phyloP scores from a whole-genome alignment of 2,113 vertebrate species.

The Hiodon tergisus region DNA sequence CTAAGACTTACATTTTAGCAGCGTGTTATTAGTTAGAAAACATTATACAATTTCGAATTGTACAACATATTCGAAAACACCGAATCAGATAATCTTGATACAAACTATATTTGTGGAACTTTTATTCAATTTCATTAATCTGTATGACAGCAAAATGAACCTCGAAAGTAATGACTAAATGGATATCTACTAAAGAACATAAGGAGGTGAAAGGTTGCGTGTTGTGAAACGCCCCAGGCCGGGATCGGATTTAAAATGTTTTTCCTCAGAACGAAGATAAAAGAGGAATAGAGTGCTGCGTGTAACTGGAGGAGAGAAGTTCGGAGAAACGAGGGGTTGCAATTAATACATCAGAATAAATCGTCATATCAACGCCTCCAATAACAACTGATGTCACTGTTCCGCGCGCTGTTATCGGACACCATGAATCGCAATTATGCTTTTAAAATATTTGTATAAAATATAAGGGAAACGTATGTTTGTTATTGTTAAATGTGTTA shows the following conservation, averaged over 20 bases:
- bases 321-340: neutral
- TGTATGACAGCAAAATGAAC: neutral
- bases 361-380: neutral
- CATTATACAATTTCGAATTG: too few species aligned
- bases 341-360: neutral
- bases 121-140: neutral
- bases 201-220: slow-evolving; percentile 8
- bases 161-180: neutral
- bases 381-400: neutral
- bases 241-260: neutral
- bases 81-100: too few species aligned
- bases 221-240: slow-evolving; percentile 6
- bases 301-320: slow-evolving; percentile 11
- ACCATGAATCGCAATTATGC: neutral
- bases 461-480: too few species aligned
- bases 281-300: neutral
- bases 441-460: too few species aligned
- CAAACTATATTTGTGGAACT: too few species aligned
- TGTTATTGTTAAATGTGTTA: too few species aligned
- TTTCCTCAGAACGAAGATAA: neutral
- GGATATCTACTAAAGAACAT: neutral
- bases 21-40: too few species aligned
- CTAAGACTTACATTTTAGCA: too few species aligned
- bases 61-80: too few species aligned
- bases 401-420: neutral